These are phyloP conservation scores for Rynchops niger DNA, from an alignment of 2,113 vertebrate species.

Conservation along the genomic window DNA sequence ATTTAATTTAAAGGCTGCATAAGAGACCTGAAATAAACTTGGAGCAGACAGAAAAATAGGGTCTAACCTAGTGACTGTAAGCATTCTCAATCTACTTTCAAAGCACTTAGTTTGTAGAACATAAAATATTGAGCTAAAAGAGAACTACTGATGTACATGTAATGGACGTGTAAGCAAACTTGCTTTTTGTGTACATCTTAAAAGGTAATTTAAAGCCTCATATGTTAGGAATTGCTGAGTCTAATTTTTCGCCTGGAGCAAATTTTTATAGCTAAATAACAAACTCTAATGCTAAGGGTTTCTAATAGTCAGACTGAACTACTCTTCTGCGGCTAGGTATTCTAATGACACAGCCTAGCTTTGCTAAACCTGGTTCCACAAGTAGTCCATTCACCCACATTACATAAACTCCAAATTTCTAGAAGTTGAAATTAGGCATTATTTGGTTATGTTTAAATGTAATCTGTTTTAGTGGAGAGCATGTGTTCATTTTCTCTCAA, in stretches of 20 bases:
- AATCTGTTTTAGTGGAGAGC: conserved; percentile 15
- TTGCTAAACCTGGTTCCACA: background rate
- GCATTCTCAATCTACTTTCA: background rate
- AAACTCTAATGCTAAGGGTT: background rate
- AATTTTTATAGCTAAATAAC: conserved; percentile 7
- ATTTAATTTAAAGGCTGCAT: background rate
- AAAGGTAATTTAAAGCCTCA: conserved; percentile 15
- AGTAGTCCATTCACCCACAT: background rate
- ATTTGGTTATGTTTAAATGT: background rate
- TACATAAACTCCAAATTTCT: background rate
- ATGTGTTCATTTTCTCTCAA: conserved; percentile 24
- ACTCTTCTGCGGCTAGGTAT: background rate
- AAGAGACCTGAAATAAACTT: background rate
- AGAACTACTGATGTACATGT: background rate
- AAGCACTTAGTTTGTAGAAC: background rate
- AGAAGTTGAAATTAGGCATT: background rate
- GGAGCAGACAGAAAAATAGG: background rate
- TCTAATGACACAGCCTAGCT: background rate
- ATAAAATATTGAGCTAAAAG: conserved; percentile 30
- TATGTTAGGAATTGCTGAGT: background rate
- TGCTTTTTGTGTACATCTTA: conserved; percentile 25
- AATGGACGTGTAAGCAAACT: conserved; percentile 31
- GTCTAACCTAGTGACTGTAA: background rate
- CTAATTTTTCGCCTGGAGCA: conserved; percentile 40
- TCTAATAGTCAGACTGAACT: conserved; percentile 25